These are phyloP conservation scores for Himalopsyche kuldschensis DNA, from an alignment of 2,888 invertebrate genomes.

Conservation along the genomic window DNA sequence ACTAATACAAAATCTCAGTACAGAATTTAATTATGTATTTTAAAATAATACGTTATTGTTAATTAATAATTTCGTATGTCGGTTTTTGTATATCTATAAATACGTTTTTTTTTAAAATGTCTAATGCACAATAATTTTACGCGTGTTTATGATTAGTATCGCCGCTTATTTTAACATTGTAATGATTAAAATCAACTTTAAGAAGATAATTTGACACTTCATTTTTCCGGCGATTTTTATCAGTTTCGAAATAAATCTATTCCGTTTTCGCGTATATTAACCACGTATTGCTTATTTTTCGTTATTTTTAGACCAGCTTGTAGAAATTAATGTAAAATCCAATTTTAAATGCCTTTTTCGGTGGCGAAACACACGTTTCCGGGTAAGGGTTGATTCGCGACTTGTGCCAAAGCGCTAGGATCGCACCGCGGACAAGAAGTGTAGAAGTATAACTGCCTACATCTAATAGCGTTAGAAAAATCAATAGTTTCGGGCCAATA, in stretches of 20 bases:
- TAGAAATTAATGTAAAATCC: not conserved
- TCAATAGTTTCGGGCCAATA: constrained; percentile 38
- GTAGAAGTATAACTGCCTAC: not conserved
- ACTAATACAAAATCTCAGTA: no score
- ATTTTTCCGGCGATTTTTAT: not conserved
- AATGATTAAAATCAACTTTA: not conserved
- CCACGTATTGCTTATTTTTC: not conserved
- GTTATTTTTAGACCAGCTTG: not conserved
- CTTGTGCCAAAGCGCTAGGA: constrained; percentile 23
- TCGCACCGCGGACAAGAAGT: not conserved
- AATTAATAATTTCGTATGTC: no score
- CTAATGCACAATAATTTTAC: not conserved
- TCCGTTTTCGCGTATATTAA: not conserved
- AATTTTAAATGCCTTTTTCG: not conserved
- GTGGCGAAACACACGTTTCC: constrained; percentile 19
- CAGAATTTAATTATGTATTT: no score
- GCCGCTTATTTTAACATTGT: not conserved
- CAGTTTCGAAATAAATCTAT: not conserved
- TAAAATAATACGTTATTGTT: no score
- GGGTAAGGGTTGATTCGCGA: constrained; percentile 27
- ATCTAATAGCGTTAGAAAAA: constrained; percentile 22
- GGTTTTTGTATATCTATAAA: not conserved
- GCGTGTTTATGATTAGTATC: not conserved
- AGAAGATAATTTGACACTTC: not conserved
- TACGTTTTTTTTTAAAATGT: not conserved